phyloP scores from a whole-genome alignment of 2,888 invertebrate genomes.

The Drosophila maculinotata region DNA sequence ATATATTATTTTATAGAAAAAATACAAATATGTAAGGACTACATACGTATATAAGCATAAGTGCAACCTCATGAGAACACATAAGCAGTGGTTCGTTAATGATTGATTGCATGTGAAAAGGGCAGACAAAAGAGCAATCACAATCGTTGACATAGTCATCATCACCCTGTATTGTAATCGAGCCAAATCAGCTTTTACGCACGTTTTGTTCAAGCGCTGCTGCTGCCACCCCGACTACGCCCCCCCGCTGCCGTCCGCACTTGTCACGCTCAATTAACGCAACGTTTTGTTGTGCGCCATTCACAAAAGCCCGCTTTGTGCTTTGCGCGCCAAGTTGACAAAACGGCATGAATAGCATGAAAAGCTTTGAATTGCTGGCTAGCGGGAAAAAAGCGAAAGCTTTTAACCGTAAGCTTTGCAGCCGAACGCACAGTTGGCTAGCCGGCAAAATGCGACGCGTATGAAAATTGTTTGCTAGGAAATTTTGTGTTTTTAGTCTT shows the following conservation, averaged over 20 bases:
- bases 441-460: conserved; percentile 63
- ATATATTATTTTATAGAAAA: too few species aligned
- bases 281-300: conserved; percentile 50
- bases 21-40: too few species aligned
- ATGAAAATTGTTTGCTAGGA: conserved; percentile 76
- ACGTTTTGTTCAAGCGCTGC: conserved; percentile 51
- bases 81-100: background rate
- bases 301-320: conserved; percentile 66
- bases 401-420: conserved; percentile 47
- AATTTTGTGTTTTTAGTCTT: conserved; percentile 74
- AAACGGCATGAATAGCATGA: conserved; percentile 30
- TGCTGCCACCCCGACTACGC: background rate
- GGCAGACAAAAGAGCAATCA: conserved; percentile 3
- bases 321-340: conserved; percentile 61
- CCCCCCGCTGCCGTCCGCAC: background rate
- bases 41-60: background rate
- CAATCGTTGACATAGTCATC: conserved; percentile 6
- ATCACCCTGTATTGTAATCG: conserved; percentile 62
- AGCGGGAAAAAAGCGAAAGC: conserved; percentile 53
- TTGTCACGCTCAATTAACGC: conserved; percentile 54
- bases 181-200: conserved; percentile 58
- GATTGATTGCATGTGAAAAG: conserved; percentile 37
- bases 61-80: background rate
- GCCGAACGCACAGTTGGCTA: conserved; percentile 53
- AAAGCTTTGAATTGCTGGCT: conserved; percentile 39